A percentile compares a stretch with the other conserved stretches of the same genome.
Evolutionary conservation across 2,113 vertebrate genomes (phyloP).

Genomic region (Trogon surrucura): DNA sequence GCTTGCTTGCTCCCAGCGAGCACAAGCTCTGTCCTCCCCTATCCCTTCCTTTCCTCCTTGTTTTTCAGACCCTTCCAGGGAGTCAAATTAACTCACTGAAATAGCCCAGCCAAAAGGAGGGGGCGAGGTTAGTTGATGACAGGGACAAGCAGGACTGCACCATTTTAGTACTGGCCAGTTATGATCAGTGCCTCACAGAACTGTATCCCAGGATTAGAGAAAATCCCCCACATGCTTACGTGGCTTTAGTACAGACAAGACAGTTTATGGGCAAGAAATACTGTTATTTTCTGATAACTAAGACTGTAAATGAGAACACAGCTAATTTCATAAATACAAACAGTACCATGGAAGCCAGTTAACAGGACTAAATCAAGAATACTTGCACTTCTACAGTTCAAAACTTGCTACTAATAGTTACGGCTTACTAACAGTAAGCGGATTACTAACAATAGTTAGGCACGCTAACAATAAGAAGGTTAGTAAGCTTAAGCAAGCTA

Average conservation of each 20-base stretch:
- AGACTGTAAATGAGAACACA: background rate
- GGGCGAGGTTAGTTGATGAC: background rate
- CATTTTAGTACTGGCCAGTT: background rate
- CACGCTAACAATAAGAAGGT: constrained; percentile 15
- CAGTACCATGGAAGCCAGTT: accelerated
- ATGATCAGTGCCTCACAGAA: background rate
- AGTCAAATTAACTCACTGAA: background rate
- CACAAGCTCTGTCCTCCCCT: background rate
- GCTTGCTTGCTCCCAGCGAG: background rate
- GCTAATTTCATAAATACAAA: background rate
- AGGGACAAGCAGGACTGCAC: background rate
- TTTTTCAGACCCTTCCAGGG: background rate
- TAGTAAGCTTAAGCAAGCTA: background rate
- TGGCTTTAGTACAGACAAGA: background rate
- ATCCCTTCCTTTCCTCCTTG: background rate
- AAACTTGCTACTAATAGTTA: background rate
- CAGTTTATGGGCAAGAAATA: background rate
- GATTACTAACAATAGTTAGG: constrained; percentile 38
- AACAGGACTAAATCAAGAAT: background rate
- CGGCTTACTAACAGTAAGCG: background rate
- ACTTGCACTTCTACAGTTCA: background rate
- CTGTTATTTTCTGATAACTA: background rate
- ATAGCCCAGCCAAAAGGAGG: background rate
- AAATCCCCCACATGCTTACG: background rate
- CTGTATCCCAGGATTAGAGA: background rate